Conservation (phyloP, 2,888 invertebrate species). For the Poecilus cupreus region DNA sequence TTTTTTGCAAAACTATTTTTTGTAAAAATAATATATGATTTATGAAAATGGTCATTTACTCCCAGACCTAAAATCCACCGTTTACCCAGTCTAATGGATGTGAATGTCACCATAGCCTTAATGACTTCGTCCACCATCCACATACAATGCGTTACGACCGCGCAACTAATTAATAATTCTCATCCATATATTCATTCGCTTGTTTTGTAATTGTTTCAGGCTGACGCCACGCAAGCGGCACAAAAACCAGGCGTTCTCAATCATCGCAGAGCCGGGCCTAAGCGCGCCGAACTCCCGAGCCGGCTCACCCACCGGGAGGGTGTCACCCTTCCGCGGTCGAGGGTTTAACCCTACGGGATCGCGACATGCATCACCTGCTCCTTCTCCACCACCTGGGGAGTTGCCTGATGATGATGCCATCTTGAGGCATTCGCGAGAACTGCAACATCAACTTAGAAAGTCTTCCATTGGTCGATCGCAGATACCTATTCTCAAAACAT, state of each 20-base stretch:
- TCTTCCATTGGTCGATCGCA: constrained; percentile 28
- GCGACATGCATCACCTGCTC: constrained; percentile 69
- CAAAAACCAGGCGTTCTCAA: constrained; percentile 71
- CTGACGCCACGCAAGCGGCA: constrained; percentile 68
- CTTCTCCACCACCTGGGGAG: constrained; percentile 67
- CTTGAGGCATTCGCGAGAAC: background rate
- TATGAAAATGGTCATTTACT: no score
- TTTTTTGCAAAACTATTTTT: no score
- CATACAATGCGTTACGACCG: no score
- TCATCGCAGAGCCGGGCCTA: constrained; percentile 69
- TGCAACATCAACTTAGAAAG: background rate
- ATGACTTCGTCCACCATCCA: no score
- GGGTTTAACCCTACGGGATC: constrained; percentile 72
- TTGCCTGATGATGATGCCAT: background rate
- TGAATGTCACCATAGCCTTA: no score
- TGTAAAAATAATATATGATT: no score
- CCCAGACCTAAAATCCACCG: no score
- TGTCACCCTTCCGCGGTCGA: constrained; percentile 71
- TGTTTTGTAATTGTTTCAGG: constrained; percentile 59
- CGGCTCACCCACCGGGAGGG: constrained; percentile 68
- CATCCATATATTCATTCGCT: no score
- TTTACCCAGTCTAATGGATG: no score
- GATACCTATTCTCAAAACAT: constrained; percentile 3
- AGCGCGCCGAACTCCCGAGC: constrained; percentile 67
- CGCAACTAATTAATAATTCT: no score